Conservation (phyloP, 2,113 vertebrate genomes). For the Apteryx owenii region DNA sequence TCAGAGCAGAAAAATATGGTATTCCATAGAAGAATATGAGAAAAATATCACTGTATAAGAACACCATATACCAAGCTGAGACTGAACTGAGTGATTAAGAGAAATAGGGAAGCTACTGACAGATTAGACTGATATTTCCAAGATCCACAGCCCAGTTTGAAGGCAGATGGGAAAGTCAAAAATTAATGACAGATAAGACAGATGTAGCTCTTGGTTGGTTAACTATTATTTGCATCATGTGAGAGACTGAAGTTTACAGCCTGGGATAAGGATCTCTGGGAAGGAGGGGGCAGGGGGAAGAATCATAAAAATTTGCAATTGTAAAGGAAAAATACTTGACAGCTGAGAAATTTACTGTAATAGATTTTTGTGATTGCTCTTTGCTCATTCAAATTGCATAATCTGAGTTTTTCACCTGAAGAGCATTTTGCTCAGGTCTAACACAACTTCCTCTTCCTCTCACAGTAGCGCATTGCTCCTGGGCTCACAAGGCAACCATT, state of each 20-base stretch:
- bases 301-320: background rate
- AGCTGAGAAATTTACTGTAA: background rate
- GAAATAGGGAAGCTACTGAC: background rate
- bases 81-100: background rate
- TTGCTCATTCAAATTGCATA: background rate
- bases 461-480: background rate
- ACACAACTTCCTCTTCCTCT: background rate
- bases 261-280: background rate
- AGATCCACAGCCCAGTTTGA: background rate
- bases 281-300: background rate
- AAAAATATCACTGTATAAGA: background rate
- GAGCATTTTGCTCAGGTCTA: background rate
- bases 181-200: slow-evolving; percentile 14
- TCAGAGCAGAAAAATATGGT: background rate
- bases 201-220: background rate
- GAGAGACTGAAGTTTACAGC: background rate
- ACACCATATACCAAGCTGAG: background rate
- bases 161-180: background rate
- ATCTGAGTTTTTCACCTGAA: background rate
- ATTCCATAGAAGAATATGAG: background rate
- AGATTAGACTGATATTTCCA: background rate
- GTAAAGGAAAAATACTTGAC: background rate
- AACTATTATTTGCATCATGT: background rate
- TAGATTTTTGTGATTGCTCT: background rate
- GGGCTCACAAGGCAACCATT: background rate